Base-by-base conservation (phyloP, 2,888 invertebrate species). In the Epinotia brunnichana region DNA sequence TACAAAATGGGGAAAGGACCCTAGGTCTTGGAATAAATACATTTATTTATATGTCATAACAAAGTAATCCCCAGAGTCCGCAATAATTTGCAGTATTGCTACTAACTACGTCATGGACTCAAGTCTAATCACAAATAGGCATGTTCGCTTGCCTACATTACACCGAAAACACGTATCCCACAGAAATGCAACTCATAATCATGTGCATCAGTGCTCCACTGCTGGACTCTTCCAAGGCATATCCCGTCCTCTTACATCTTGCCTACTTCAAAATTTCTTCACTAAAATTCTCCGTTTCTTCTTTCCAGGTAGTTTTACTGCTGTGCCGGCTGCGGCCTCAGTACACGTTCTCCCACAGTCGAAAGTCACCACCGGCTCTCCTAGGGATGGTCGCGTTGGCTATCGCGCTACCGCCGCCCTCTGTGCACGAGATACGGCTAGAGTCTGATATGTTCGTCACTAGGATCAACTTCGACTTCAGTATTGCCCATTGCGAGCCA, bases 361-460 rank as follows among this genome's bases (percentile, higher is more conserved):
- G 98, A 83, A 98, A 98, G 90, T 95, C 97, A 0, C 96, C 97
- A 67, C 97, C 98, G 15, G 96, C 97, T 9, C 94, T 98, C 41
- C 91, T 99, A 80, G 99, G 99, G 29, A 97, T 99, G 97, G 98
- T 99, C 73, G 99, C 97, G 4, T 87, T 99, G 81, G 99, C 99
- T 78, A 98, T 99, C 80, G 99, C 99, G 11, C 94, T 99, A 78
- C 99, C 99, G 60, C 99, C 99, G 13, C 99, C 99, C 13, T 98
- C 98, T 77, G 98, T 99, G 77, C 98, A 99, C 87, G 99, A 99
- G 94, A 98, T 99, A 81, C 95, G 98, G 80, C 94, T 99, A 81
- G 99, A 99, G 90, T 96, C 97, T 69, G 98, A 98, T 87, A 98
- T 98, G 97, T 99, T 99, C 90, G 99, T 99, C 82, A 99, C 98